These are phyloP conservation scores for Pseudomyrmex gracilis DNA, from an alignment of 1,140 invertebrate species.

Conservation along the genomic window DNA sequence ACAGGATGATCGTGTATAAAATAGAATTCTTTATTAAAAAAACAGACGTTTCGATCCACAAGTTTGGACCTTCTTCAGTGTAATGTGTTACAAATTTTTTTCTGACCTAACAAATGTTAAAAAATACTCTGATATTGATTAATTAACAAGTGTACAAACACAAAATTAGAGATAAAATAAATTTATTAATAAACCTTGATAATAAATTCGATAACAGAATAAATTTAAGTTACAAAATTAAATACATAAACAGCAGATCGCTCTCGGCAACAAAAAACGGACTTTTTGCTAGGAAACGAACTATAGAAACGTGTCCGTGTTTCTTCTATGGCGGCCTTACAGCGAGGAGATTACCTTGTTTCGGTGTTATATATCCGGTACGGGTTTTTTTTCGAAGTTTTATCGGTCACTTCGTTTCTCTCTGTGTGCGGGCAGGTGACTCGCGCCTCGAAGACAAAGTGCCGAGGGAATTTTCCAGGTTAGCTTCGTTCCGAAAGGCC, in stretches of 20 bases:
- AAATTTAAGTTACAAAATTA: neutral
- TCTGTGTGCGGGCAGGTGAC: conserved; percentile 30
- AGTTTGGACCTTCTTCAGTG: too few relatives aligned
- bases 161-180: neutral
- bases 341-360: conserved; percentile 33
- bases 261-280: neutral
- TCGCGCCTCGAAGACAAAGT: conserved; percentile 60
- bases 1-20: too few relatives aligned
- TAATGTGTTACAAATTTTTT: too few relatives aligned
- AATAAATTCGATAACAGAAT: neutral
- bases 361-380: conserved; percentile 22
- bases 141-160: neutral
- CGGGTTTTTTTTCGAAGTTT: conserved; percentile 39
- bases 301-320: conserved; percentile 20
- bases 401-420: conserved; percentile 47
- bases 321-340: conserved; percentile 18
- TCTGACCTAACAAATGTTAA: too few relatives aligned
- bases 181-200: neutral
- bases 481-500: conserved; percentile 56
- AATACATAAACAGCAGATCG: neutral
- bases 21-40: too few relatives aligned
- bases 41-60: too few relatives aligned
- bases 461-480: conserved; percentile 67
- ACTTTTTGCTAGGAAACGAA: conserved; percentile 3
- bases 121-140: neutral